Evolutionary conservation across 2,797 vertebrate species (phyloP), one percentile per base, ranked within the genome.

Genomic region (Phrynocephalus guinanensis): DNA sequence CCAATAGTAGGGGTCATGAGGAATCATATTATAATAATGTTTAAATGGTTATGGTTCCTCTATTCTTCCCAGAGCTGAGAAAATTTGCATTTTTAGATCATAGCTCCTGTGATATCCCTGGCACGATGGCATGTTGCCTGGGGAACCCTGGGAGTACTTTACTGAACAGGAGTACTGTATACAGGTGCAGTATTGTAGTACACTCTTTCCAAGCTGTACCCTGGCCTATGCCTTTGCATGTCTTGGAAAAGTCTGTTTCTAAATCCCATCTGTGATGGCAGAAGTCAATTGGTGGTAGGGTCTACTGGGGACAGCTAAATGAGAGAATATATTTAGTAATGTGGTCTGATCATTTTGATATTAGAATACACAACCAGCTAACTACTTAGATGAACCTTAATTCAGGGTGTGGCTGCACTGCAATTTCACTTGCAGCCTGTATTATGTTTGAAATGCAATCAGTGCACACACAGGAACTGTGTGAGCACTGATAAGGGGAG

Each of bases 261-360:
- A 48, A 79, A 84, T 72, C 66, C 68, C 13, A 24, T 66, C 78
- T 56, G 6, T 48, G 67, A 63, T 82, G 79, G 70, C 70, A 86
- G 16, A 33, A 30, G 33, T 70, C 76, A 26, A 1, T 38, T 75
- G 5, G 22, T 73, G 73, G 16, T n/a, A 70, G 24, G 48, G 26
- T 2, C 16, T 48, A 30, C 68, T 24, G 70, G n/a, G 9, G 3
- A 78, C 15, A 44, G 56, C 5, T 44, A 86, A 84, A 77, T 52
- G 33, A 38, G 11, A 28, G 6, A 22, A 5, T 67, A 30, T 71
- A n/a, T 24, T 87, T 82, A 82, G 22, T n/a, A 87, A 44, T 48
- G 1, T 78, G 26, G 44, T 70, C 73, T 70, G 24, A 30, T 44
- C 44, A 9, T 70, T 9, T 83, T 87, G 30, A 56, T 56, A 8